phyloP scores from a whole-genome alignment of 2,797 vertebrate genomes.

The Nyctibius grandis region DNA sequence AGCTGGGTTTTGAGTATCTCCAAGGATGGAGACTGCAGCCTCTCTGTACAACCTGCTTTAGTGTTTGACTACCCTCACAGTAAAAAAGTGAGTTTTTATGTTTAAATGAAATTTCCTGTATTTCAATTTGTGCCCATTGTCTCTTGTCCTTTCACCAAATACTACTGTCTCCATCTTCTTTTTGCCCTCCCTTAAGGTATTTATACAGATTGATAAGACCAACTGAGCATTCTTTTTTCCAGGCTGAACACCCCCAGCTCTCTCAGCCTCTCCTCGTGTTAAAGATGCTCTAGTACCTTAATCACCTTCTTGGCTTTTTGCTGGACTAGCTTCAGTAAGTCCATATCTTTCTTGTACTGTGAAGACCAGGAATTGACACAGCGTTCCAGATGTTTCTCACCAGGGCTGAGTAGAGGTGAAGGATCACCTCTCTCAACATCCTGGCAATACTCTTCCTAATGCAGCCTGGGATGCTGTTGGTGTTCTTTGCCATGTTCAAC shows the following conservation, averaged over 20 bases:
- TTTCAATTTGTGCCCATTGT: too few species aligned
- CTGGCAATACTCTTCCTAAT: not conserved
- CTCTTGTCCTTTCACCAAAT: not conserved
- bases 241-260: too few species aligned
- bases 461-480: not conserved
- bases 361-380: not conserved
- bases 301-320: not conserved
- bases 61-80: not conserved
- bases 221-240: not conserved
- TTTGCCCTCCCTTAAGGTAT: not conserved
- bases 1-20: not conserved
- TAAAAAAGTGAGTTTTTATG: not conserved
- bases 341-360: not conserved
- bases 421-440: not conserved
- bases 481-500: not conserved
- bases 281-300: not conserved
- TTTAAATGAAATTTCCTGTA: not conserved
- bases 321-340: not conserved
- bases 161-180: not conserved
- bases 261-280: not conserved
- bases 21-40: not conserved
- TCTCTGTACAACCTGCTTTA: not conserved
- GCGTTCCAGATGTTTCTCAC: not conserved
- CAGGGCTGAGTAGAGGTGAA: not conserved
- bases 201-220: not conserved